Evolutionary conservation across 2,888 invertebrate species (phyloP).

Genomic region (Malthinus flaveolus): DNA sequence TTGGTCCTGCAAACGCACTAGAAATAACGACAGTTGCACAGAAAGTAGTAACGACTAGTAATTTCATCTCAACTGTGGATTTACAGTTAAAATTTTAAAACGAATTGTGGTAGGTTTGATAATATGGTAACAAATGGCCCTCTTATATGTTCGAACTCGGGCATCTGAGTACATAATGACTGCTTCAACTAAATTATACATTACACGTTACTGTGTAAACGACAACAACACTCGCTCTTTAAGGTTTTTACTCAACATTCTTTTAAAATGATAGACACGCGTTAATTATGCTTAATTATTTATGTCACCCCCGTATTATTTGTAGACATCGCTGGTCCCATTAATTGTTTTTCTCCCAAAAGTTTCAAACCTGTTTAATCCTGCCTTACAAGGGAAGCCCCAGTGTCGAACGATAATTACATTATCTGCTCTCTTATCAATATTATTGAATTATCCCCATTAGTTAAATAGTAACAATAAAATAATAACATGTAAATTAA

Average conservation of each 20-base stretch:
- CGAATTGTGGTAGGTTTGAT: conserved; percentile 25
- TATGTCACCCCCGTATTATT: not conserved
- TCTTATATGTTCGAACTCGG: conserved; percentile 10
- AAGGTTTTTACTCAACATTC: not conserved
- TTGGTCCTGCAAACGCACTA: conserved; percentile 4
- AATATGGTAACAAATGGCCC: conserved; percentile 10
- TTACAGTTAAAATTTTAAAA: not conserved
- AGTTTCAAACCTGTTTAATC: too few relatives aligned
- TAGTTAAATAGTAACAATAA: too few relatives aligned
- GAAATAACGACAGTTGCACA: not conserved
- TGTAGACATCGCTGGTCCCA: conserved; percentile 1
- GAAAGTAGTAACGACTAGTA: not conserved
- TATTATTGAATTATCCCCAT: too few relatives aligned
- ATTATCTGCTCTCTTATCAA: too few relatives aligned
- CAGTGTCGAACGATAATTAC: too few relatives aligned
- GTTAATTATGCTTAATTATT: not conserved
- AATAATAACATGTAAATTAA: too few relatives aligned
- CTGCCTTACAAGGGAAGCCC: too few relatives aligned
- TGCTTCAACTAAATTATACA: conserved; percentile 4
- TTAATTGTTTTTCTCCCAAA: conserved; percentile 1
- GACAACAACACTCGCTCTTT: not conserved
- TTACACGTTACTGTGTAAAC: not conserved
- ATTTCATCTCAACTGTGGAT: not conserved
- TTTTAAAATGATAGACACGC: not conserved
- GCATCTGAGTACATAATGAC: conserved; percentile 22